Evolutionary conservation across 2,797 vertebrate species (phyloP), one percentile per base, ranked within the genome.

Genomic region (Siniperca scherzeri): DNA sequence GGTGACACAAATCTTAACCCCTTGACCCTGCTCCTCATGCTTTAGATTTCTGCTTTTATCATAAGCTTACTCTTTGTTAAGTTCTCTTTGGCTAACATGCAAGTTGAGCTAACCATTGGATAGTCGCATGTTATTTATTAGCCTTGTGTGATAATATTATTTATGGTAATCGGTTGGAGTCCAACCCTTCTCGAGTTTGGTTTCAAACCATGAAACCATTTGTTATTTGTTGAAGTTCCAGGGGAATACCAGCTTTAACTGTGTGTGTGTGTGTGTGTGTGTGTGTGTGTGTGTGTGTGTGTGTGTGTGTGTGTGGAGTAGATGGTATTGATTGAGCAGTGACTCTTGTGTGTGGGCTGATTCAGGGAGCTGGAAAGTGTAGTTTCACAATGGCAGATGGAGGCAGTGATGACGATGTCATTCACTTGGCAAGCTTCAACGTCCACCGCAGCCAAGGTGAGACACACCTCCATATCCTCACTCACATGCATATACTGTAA

Each of bases 351-450:
- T 27, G 55, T 21, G 70, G 85, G 87, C 73, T 73, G 88, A 74
- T 85, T 85, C 79, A 78, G 72, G 90, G 70, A 85, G 67, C 83
- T 89, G 91, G 82, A 80, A 67, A 87, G 46, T 80, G 92, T 91
- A 79, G 60, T 85, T 91, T 93, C 87, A 97, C 94, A 84, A 99
- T 99, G 98, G 97, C 97, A 92, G 97, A 98, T 87, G 94, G 96
- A 91, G 94, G 91, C 80, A 96, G 93, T 70, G 97, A 97, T 66
- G 96, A 98, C 46, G 97, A 98, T 36, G 96, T 97, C 11, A 97
- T 97, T 93, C 97, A 97, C 89, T 91, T 97, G 91, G 97, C 93
- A 86, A 97, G 94, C 90, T 98, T 98, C 93, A 96, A 94, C 68
- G 92, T 94, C 83, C 97, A 97, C 90, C 95, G 96, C 67, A 96